These are phyloP conservation scores for Agelas oroides DNA, from an alignment of 37 sponge, comb jelly and placozoan genomes.

Conservation along the genomic window DNA sequence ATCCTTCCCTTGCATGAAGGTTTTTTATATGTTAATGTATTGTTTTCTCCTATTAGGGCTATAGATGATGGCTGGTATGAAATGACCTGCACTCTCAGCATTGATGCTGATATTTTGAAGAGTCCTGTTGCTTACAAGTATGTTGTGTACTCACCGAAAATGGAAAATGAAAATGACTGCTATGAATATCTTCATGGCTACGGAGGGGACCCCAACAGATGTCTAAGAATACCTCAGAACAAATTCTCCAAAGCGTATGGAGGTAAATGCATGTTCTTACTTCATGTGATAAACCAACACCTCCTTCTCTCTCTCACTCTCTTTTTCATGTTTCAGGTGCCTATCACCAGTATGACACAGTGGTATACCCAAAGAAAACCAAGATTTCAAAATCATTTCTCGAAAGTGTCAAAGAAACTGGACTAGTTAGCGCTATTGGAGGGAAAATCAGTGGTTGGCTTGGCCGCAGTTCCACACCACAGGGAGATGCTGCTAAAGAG, in stretches of 20 bases:
- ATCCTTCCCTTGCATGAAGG: too few relatives aligned
- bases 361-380: conserved; percentile 35
- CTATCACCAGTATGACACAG: conserved; percentile 53
- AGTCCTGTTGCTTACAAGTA: conserved; percentile 53
- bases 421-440: too few relatives aligned
- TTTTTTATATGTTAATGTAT: too few relatives aligned
- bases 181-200: background rate
- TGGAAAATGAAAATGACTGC: background rate
- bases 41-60: too few relatives aligned
- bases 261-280: too few relatives aligned
- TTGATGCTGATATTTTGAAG: conserved; percentile 10
- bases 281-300: too few relatives aligned
- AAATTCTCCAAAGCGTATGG: background rate
- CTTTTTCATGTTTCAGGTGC: conserved; percentile 5
- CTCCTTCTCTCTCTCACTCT: too few relatives aligned
- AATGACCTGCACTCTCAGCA: conserved; percentile 4
- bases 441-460: background rate
- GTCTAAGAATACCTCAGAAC: conserved; percentile 16
- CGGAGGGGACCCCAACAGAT: conserved; percentile 8
- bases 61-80: conserved; percentile 1
- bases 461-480: background rate
- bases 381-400: background rate
- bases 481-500: background rate
- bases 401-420: background rate
- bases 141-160: conserved; percentile 22